Evolutionary conservation across 2,888 invertebrate genomes (phyloP).

Genomic region (Malacosoma neustria): DNA sequence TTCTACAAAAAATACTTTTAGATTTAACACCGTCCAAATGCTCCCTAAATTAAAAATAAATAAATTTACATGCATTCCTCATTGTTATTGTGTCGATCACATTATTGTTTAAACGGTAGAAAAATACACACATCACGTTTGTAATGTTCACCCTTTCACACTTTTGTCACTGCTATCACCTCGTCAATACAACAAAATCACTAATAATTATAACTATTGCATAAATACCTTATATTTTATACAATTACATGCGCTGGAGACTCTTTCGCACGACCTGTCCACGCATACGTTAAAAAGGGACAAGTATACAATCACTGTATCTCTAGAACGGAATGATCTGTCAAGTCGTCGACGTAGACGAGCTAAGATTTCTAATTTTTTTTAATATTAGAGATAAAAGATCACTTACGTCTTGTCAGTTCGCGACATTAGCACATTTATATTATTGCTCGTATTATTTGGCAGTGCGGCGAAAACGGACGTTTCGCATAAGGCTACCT

Average conservation of each 20-base stretch:
- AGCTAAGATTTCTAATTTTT: too few species aligned
- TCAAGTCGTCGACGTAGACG: too few species aligned
- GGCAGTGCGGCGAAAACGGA: constrained; percentile 18
- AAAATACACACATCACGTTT: constrained; percentile 32
- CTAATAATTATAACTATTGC: constrained; percentile 35
- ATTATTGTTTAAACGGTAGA: constrained; percentile 43
- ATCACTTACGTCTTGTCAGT: too few species aligned
- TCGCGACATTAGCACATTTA: constrained; percentile 9
- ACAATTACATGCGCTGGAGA: constrained; percentile 20
- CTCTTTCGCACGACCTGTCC: constrained; percentile 7
- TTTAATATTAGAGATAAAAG: too few species aligned
- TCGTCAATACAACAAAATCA: constrained; percentile 24
- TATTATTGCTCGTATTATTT: constrained; percentile 25
- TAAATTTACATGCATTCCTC: constrained; percentile 50
- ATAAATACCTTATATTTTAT: constrained; percentile 34
- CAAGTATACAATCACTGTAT: background rate
- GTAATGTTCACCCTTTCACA: constrained; percentile 21
- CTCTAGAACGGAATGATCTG: constrained; percentile 9
- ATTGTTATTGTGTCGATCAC: constrained; percentile 49
- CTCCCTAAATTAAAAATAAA: constrained; percentile 48
- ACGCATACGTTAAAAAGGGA: background rate
- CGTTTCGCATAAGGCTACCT: background rate
- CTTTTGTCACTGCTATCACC: constrained; percentile 52
- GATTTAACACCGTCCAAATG: constrained; percentile 9
- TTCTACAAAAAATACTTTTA: too few species aligned